Evolutionary conservation across 2,888 invertebrate genomes (phyloP), one percentile per base, ranked within the genome.

Genomic region (Apantesis nais): DNA sequence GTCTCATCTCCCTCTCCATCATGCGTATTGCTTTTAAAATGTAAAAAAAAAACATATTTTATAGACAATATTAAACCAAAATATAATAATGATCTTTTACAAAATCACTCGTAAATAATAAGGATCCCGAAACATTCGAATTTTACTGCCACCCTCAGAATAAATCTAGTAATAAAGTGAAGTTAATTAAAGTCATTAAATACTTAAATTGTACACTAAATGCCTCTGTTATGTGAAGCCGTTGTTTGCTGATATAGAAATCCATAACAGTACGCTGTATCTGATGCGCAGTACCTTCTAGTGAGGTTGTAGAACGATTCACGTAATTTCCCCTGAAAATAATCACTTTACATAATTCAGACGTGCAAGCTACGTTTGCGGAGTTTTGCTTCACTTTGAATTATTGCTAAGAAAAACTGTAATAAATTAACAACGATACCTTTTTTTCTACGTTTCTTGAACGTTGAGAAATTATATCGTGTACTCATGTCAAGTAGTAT

Each of bases 301-400:
- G 52, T 82, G 83, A 81, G 80, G 78, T 79, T 78, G 81, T 39
- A 48, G 39, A 37, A 66, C 62, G 31, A 55, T 66, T 70, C 71
- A 67, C 74, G 75, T 81, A 79, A 80, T 76, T 78, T 78, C 81
- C 74, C 78, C 70, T 76, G 78, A 83, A 84, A 83, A 81, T 81
- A 84, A 85, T 85, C 78, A 79, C 81, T 73, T 67, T 74, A 79
- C 72, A 78, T 83, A 76, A 74, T 75, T 81, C 76, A 75, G 62
- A 48, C 76, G 63, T 76, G 74, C 78, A 68, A 76, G 77, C 75
- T 58, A 76, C 78, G 78, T 75, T 74, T 77, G 70, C 71, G 72
- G 72, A 75, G 73, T 75, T 71, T 68, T 71, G 71, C 70, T 74
- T 78, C 74, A 73, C 73, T 69, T 65, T 75, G 78, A 82, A 74